These are phyloP conservation scores for Thelaira solivaga DNA, from an alignment of 2,888 invertebrate genomes.

Conservation along the genomic window DNA sequence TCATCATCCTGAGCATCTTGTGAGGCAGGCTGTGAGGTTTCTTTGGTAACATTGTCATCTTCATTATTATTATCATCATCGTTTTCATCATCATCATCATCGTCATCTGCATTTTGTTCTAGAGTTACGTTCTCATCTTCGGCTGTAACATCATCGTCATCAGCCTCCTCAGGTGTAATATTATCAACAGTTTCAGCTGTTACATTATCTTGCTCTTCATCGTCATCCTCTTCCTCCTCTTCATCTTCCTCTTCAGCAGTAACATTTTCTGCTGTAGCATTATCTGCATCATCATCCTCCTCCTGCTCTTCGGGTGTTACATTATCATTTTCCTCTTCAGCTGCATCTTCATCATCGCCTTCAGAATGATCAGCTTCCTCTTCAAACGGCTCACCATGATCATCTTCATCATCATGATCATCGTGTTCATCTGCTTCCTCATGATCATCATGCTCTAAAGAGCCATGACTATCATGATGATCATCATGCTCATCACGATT, in stretches of 20 bases:
- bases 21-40: constrained; percentile 35
- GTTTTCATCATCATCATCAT: constrained; percentile 69
- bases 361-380: constrained; percentile 75
- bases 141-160: constrained; percentile 76
- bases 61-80: constrained; percentile 64
- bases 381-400: constrained; percentile 67
- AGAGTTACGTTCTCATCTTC: constrained; percentile 73
- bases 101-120: constrained; percentile 68
- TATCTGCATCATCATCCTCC: constrained; percentile 72
- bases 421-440: constrained; percentile 70
- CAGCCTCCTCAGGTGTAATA: constrained; percentile 69
- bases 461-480: constrained; percentile 71
- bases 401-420: constrained; percentile 67
- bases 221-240: constrained; percentile 70
- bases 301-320: constrained; percentile 70
- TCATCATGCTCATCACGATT: constrained; percentile 73
- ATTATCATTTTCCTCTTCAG: constrained; percentile 71
- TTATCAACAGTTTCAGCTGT: constrained; percentile 71
- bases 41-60: constrained; percentile 53
- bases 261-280: constrained; percentile 71
- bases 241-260: constrained; percentile 63
- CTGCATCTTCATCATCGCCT: constrained; percentile 74
- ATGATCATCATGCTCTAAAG: constrained; percentile 73
- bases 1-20: constrained; percentile 68
- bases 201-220: constrained; percentile 70